Conservation (phyloP, 2,113 vertebrate species). For the Gymnogyps californianus region DNA sequence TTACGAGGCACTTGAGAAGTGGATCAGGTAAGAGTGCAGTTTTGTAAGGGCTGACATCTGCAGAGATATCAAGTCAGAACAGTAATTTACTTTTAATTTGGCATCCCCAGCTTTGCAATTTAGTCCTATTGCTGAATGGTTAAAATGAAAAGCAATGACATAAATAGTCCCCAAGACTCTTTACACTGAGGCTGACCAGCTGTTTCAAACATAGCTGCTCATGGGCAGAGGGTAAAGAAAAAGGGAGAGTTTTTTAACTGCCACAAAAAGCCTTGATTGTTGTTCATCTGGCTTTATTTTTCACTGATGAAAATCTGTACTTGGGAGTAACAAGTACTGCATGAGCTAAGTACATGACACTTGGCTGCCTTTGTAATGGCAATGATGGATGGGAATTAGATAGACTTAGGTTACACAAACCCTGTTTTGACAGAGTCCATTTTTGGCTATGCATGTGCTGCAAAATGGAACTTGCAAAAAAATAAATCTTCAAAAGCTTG, state of each 20-base stretch:
- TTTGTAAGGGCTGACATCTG: not conserved
- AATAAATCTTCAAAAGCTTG: not conserved
- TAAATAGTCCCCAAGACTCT: not conserved
- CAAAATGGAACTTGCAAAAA: not conserved
- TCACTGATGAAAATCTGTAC: conserved; percentile 56
- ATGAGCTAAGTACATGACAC: conserved; percentile 47
- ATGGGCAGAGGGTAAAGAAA: not conserved
- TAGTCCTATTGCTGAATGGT: not conserved
- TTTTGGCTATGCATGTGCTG: not conserved
- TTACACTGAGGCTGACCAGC: not conserved
- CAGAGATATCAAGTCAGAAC: not conserved
- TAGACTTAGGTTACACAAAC: conserved; percentile 29
- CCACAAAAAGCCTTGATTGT: conserved; percentile 49
- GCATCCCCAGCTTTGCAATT: not conserved
- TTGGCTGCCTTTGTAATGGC: conserved; percentile 52
- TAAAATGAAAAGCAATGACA: not conserved
- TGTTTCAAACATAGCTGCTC: conserved; percentile 14
- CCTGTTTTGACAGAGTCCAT: not conserved
- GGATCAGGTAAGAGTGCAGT: not conserved
- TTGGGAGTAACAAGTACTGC: conserved; percentile 50
- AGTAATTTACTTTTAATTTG: not conserved
- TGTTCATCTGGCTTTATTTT: conserved; percentile 59
- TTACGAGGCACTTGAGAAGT: not conserved
- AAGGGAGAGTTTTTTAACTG: conserved; percentile 3
- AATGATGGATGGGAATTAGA: conserved; percentile 14